These are phyloP conservation scores for Gallinago jamesoni DNA, from an alignment of 2,113 vertebrate species.

Conservation along the genomic window DNA sequence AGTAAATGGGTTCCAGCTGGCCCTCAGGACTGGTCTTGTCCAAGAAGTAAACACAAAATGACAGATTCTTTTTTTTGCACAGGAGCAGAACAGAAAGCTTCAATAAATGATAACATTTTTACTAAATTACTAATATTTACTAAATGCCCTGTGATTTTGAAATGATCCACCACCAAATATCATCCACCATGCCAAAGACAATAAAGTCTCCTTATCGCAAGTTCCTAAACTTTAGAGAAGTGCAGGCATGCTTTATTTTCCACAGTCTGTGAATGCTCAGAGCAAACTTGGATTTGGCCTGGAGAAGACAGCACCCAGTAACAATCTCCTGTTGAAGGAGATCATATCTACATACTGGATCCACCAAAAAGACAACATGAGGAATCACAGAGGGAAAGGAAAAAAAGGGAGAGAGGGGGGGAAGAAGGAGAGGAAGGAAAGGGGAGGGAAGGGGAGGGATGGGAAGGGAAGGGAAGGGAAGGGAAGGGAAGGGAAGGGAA, in stretches of 20 bases:
- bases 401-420: neutral
- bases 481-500: neutral
- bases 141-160: neutral
- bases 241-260: neutral
- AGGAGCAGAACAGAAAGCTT: neutral
- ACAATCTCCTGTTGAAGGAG: neutral
- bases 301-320: neutral
- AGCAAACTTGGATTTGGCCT: neutral
- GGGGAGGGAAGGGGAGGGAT: too few relatives aligned
- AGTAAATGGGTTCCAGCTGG: neutral
- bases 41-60: neutral
- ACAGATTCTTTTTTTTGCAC: neutral
- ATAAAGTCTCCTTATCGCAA: neutral
- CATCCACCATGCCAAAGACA: neutral
- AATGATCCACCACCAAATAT: neutral
- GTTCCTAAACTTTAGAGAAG: neutral
- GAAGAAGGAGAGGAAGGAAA: neutral
- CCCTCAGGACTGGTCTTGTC: neutral
- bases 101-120: neutral
- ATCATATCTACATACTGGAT: neutral
- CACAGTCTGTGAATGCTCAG: neutral
- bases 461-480: too few relatives aligned
- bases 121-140: neutral
- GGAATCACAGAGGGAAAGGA: neutral
- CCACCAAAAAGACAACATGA: neutral